These are phyloP conservation scores for Bombus balteatus DNA, from an alignment of 1,140 invertebrate species.

Conservation along the genomic window DNA sequence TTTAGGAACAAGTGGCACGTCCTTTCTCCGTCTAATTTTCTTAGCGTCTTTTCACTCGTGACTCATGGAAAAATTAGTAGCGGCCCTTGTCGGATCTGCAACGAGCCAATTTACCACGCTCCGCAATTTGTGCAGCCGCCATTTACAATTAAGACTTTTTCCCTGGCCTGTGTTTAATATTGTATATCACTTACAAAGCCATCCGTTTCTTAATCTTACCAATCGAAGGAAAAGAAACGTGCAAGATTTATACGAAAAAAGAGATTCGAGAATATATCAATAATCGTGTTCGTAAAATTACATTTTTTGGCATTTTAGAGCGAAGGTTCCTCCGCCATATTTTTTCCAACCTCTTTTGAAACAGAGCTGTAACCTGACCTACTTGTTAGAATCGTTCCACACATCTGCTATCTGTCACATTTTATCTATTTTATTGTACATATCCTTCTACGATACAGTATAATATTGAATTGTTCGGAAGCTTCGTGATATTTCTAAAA, in stretches of 20 bases:
- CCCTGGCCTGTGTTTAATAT: neutral
- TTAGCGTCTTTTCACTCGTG: neutral
- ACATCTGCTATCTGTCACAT: neutral
- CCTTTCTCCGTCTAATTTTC: conserved; percentile 31
- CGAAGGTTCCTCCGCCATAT: neutral
- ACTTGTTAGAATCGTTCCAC: neutral
- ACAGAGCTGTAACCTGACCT: neutral
- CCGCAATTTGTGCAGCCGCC: neutral
- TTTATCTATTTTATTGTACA: neutral
- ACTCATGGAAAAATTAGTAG: conserved; percentile 17
- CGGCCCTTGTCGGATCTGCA: neutral
- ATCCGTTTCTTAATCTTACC: neutral
- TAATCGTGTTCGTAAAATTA: neutral
- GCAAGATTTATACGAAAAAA: neutral
- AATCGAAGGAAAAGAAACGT: too few species aligned
- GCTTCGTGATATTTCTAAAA: neutral
- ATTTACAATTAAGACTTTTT: conserved; percentile 9
- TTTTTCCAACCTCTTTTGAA: neutral
- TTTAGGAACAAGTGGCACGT: neutral
- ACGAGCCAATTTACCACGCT: neutral
- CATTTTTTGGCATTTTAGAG: neutral
- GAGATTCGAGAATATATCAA: neutral
- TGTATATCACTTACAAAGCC: neutral
- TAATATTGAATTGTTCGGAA: neutral
- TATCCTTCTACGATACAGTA: neutral